Percentiles rank a stretch among this genome's conserved stretches.
Conservation (phyloP, 2,797 vertebrate genomes). For the Mico argentatus region DNA sequence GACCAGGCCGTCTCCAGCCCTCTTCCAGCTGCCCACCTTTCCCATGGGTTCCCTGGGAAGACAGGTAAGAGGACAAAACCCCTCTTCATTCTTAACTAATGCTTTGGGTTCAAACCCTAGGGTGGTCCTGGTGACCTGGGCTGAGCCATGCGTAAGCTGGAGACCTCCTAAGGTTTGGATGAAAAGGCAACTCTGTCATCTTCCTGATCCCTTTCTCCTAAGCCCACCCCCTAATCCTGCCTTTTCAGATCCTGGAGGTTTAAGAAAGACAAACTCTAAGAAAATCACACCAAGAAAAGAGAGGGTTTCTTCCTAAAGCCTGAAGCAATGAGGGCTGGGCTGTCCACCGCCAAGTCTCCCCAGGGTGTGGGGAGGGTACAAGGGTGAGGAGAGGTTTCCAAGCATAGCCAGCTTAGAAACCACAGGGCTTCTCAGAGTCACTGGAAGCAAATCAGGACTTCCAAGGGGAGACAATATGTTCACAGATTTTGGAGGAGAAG, state of each 20-base stretch:
- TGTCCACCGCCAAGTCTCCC: neutral
- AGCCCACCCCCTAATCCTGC: neutral
- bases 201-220: neutral
- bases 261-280: neutral
- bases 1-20: neutral
- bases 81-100: neutral
- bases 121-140: neutral
- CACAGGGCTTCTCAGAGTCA: neutral
- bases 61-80: neutral
- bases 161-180: neutral
- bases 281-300: neutral
- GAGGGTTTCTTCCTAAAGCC: neutral
- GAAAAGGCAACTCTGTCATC: neutral
- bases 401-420: rapidly evolving
- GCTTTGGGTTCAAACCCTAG: neutral
- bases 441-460: neutral
- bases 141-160: neutral
- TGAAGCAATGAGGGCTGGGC: neutral
- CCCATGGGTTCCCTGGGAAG: neutral
- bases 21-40: neutral
- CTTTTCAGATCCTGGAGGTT: neutral
- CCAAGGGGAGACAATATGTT: neutral
- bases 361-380: neutral
- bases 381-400: neutral
- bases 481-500: neutral